Conservation (phyloP, 2,888 invertebrate genomes). For the Cosmia trapezina region DNA sequence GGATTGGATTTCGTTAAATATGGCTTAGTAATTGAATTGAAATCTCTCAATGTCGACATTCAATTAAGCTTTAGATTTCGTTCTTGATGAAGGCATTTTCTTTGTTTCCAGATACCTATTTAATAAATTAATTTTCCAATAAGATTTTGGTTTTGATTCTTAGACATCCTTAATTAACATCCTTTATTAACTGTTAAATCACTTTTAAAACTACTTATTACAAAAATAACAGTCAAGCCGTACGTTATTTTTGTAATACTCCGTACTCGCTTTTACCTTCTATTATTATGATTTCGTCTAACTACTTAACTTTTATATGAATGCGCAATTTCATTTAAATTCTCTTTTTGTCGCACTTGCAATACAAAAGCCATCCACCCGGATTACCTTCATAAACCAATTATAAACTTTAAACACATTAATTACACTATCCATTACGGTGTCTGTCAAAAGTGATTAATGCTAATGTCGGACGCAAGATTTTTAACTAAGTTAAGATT, state of each 20-base stretch:
- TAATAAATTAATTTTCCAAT: slow-evolving; percentile 81
- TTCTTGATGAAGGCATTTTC: slow-evolving; percentile 85
- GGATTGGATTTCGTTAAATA: slow-evolving; percentile 91
- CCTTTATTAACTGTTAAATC: slow-evolving; percentile 3
- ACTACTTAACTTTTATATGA: not conserved
- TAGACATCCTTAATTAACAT: not conserved
- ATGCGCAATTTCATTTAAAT: not conserved
- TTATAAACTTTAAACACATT: slow-evolving; percentile 71
- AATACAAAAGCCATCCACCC: slow-evolving; percentile 25
- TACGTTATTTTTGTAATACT: too few relatives aligned
- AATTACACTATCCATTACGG: slow-evolving; percentile 88
- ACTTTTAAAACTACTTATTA: not conserved
- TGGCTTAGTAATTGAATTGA: slow-evolving; percentile 91
- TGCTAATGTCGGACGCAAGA: slow-evolving; percentile 89
- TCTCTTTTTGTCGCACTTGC: not conserved
- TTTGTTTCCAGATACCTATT: slow-evolving; percentile 81
- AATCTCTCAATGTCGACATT: slow-evolving; percentile 91
- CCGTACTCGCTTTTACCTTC: too few relatives aligned
- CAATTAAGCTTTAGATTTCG: slow-evolving; percentile 89
- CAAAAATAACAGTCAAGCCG: not conserved
- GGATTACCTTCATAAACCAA: slow-evolving; percentile 59
- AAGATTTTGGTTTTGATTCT: slow-evolving; percentile 60
- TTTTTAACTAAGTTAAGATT: slow-evolving; percentile 91
- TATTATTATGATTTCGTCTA: not conserved
- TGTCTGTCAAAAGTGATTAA: slow-evolving; percentile 89